Evolutionary conservation across 1,140 invertebrate species (phyloP).

Genomic region (Oncopeltus fasciatus): DNA sequence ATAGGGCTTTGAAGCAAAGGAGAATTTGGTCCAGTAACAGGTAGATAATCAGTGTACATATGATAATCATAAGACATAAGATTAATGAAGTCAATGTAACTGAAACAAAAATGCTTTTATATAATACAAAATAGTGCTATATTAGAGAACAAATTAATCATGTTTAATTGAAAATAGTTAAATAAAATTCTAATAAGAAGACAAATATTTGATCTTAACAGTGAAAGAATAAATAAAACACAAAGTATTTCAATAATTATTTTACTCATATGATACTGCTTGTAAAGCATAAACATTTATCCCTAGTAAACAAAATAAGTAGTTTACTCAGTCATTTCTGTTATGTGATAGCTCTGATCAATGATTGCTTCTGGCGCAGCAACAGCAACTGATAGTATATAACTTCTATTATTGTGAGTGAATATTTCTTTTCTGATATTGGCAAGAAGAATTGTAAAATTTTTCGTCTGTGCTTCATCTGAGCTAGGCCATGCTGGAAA

Average conservation of each 20-base stretch:
- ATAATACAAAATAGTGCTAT: not conserved
- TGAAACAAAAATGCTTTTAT: constrained; percentile 32
- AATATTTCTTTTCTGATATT: constrained; percentile 48
- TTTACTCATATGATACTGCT: not conserved
- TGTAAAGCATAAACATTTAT: not conserved
- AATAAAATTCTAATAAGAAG: too few species aligned
- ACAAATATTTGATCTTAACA: too few species aligned
- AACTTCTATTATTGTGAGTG: constrained; percentile 36
- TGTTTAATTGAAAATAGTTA: too few species aligned
- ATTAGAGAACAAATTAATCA: too few species aligned
- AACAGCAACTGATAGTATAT: constrained; percentile 57
- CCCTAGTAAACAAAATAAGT: too few species aligned
- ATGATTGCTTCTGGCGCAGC: constrained; percentile 57
- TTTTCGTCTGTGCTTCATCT: constrained; percentile 42
- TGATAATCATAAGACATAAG: constrained; percentile 85
- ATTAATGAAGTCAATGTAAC: constrained; percentile 68
- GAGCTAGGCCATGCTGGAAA: constrained; percentile 48
- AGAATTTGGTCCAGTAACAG: constrained; percentile 69
- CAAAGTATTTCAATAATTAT: not conserved
- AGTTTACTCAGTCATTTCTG: constrained; percentile 54
- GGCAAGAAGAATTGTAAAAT: constrained; percentile 53
- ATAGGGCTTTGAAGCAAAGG: constrained; percentile 46
- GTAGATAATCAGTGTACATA: constrained; percentile 55
- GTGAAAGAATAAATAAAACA: not conserved
- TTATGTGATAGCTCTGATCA: constrained; percentile 57